Evolutionary conservation across 2,888 invertebrate genomes (phyloP), one percentile per base, ranked within the genome.

Genomic region (Xestia sexstrigata): DNA sequence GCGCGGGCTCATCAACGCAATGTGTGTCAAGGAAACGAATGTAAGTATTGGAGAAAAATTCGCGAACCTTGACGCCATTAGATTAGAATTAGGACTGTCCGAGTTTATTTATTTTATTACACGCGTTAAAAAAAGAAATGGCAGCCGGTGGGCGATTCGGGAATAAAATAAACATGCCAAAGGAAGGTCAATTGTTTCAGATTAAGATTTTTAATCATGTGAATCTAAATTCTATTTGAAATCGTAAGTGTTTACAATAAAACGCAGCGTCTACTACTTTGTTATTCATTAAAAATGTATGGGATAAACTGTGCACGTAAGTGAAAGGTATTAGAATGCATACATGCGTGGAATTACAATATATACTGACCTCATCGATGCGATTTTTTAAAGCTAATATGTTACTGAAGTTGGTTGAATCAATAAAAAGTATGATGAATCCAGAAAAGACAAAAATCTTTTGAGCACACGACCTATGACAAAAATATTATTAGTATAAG

Each of bases 1-100:
- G 92, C 94, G 92, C 93, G 92, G 84, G 92, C 94, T 91, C 93
- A 92, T 93, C 94, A 90, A 78, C 84, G 86, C 83, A 76, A 94
- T 91, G 92, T 95, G 92, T 95, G 96, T 95, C 95, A 95, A 95
- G 95, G 95, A 93, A 90, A 94, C 87, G 72, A 84, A 84, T 89
- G 91, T n/a, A n/a, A n/a, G n/a, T 92, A 91, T 94, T 95, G 93
- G 93, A 93, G 95, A 95, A 95, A 95, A 95, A 96, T 94, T 95
- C 88, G 95, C 95, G 87, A 89, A 94, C 95, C 95, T 95, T 95
- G 95, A 84, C 92, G 90, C 89, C 80, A 89, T 90, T 91, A 93
- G 93, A 94, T 95, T 93, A 94, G 94, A 95, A 93, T 93, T 95
- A 95, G 95, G 94, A 93, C 93, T 93, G 94, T 91, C 93, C 92